Percentiles rank a stretch among this genome's conserved stretches.
phyloP scores from a whole-genome alignment of 2,888 invertebrate species.

The Melikaiella ostensackeni region DNA sequence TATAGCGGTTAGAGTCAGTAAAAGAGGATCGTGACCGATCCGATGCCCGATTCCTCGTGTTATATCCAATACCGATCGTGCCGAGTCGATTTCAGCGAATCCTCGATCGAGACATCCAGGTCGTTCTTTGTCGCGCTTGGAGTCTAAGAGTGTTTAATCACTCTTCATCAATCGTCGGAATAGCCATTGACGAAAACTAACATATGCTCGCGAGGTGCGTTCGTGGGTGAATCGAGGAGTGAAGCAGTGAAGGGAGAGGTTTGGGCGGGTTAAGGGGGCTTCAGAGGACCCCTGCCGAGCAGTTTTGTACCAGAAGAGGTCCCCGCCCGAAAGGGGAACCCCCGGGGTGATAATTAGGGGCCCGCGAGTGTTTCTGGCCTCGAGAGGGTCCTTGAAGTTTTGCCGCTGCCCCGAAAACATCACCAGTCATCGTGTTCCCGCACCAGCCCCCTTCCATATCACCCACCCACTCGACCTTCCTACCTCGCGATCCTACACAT shows the following conservation, averaged over 20 bases:
- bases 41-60: conserved; percentile 43
- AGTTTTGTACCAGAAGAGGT: conserved; percentile 74
- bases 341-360: conserved; percentile 77
- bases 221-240: conserved; percentile 41
- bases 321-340: conserved; percentile 74
- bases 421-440: conserved; percentile 56
- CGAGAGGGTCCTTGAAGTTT: conserved; percentile 75
- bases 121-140: not conserved
- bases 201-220: not conserved
- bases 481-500: conserved; percentile 34
- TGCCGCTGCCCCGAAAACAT: conserved; percentile 67
- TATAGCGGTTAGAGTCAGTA: conserved; percentile 40
- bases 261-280: conserved; percentile 62
- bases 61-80: conserved; percentile 41
- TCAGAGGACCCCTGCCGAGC: conserved; percentile 72
- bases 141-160: conserved; percentile 26
- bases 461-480: conserved; percentile 28
- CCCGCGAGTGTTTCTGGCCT: conserved; percentile 76
- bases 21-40: conserved; percentile 45
- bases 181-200: conserved; percentile 33
- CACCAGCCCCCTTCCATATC: conserved; percentile 39
- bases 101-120: conserved; percentile 3
- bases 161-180: conserved; percentile 32
- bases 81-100: conserved; percentile 36
- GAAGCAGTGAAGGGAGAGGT: conserved; percentile 47